Conservation (phyloP, 2,797 vertebrate species). For the Fistularia commersonii region DNA sequence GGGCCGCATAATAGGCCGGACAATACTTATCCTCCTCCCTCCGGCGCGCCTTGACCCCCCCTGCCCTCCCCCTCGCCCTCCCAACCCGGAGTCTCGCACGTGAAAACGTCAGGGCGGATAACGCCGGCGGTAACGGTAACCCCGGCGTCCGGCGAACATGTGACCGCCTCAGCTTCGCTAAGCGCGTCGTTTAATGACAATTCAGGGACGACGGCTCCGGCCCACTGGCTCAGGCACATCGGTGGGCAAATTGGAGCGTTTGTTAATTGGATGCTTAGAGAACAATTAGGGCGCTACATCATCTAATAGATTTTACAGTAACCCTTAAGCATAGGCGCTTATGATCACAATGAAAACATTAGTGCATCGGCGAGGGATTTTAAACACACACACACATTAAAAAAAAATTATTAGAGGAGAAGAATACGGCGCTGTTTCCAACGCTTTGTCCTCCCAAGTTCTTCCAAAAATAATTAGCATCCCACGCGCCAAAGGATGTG, state of each 20-base stretch:
- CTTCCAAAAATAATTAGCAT: no score
- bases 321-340: conserved; percentile 44
- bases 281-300: conserved; percentile 37
- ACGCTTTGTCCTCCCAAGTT: no score
- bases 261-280: conserved; percentile 37
- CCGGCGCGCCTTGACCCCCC: conserved; percentile 22
- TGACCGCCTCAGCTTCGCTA: conserved; percentile 3
- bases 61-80: no score
- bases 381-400: no score
- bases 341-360: conserved; percentile 43
- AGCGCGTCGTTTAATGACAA: no score
- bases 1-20: conserved; percentile 50
- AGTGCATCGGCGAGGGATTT: conserved; percentile 34
- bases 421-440: no score
- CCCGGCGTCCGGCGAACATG: conserved; percentile 1
- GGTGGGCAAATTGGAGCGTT: conserved; percentile 17
- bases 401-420: no score
- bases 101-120: conserved; percentile 11
- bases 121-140: conserved; percentile 1
- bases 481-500: no score
- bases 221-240: conserved; percentile 7
- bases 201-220: conserved; percentile 10
- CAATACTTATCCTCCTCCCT: conserved; percentile 43
- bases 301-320: conserved; percentile 44
- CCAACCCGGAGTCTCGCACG: not conserved